Evolutionary conservation across 2,113 vertebrate species (phyloP).

Genomic region (Sakesphorus luctuosus): DNA sequence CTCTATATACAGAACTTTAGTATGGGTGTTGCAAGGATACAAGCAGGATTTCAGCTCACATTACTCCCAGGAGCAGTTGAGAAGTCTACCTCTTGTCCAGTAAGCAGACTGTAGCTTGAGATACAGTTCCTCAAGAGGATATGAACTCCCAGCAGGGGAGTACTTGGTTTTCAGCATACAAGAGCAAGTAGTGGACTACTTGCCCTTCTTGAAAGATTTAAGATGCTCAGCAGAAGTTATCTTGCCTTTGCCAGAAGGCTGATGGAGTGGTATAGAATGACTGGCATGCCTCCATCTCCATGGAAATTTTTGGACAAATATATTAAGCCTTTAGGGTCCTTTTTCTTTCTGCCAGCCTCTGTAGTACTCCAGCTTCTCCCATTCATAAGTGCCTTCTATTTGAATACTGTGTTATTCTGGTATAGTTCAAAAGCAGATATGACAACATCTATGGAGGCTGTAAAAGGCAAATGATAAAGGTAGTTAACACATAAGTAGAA

Average conservation of each 20-base stretch:
- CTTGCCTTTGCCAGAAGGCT: neutral
- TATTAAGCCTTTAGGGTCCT: neutral
- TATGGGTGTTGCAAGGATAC: neutral
- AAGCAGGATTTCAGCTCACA: neutral
- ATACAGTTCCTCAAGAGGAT: neutral
- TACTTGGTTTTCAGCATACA: neutral
- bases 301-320: neutral
- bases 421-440: neutral
- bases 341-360: neutral
- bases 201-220: neutral
- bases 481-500: neutral
- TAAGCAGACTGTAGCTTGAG: neutral
- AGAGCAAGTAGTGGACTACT: neutral
- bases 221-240: neutral
- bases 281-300: neutral
- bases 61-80: neutral
- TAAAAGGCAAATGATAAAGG: neutral
- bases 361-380: neutral
- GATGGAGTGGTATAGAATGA: neutral
- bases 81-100: neutral
- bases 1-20: neutral
- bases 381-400: neutral
- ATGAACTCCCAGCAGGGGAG: neutral
- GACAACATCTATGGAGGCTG: neutral
- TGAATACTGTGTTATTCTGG: neutral